These are phyloP conservation scores for Tethya wilhelma DNA, from an alignment of 37 sponge, comb jelly and placozoan genomes.

Conservation along the genomic window DNA sequence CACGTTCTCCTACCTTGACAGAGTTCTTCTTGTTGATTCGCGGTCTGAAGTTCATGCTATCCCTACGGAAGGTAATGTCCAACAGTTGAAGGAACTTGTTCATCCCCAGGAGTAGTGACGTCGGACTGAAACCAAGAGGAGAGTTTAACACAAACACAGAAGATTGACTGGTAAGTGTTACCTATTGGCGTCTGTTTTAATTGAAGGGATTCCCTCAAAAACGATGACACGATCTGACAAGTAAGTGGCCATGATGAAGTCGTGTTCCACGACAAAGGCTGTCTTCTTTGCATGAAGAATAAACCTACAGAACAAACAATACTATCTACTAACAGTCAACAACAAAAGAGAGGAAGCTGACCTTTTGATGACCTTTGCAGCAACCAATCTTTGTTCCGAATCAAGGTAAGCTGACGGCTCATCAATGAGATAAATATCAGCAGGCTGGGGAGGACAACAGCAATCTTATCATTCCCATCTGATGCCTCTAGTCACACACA, in stretches of 20 bases:
- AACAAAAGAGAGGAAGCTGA: not conserved
- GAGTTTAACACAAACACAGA: not conserved
- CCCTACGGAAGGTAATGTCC: slow-evolving; percentile 96
- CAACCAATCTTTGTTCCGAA: slow-evolving; percentile 96
- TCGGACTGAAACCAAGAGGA: slow-evolving; percentile 86
- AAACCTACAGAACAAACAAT: slow-evolving; percentile 55
- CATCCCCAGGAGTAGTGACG: slow-evolving; percentile 89
- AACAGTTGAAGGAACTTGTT: slow-evolving; percentile 91
- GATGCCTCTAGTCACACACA: not conserved
- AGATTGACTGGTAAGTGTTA: slow-evolving; percentile 7
- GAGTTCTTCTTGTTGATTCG: slow-evolving; percentile 96
- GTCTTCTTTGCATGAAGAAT: slow-evolving; percentile 99
- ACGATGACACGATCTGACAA: slow-evolving; percentile 97
- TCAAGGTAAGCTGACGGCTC: slow-evolving; percentile 99
- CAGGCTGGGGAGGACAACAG: slow-evolving; percentile 68
- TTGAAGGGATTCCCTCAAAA: slow-evolving; percentile 95
- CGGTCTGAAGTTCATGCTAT: slow-evolving; percentile 93
- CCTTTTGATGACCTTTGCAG: slow-evolving; percentile 98
- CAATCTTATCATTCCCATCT: not conserved
- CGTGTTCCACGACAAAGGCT: slow-evolving; percentile 99
- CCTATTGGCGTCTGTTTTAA: slow-evolving; percentile 79
- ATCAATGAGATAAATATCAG: slow-evolving; percentile 97
- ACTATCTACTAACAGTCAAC: not conserved
- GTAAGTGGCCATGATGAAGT: slow-evolving; percentile 99
- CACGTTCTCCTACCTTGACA: slow-evolving; percentile 87